Evolutionary conservation across 2,113 vertebrate genomes (phyloP), one percentile per base, ranked within the genome.

Genomic region (Cisticola juncidis): DNA sequence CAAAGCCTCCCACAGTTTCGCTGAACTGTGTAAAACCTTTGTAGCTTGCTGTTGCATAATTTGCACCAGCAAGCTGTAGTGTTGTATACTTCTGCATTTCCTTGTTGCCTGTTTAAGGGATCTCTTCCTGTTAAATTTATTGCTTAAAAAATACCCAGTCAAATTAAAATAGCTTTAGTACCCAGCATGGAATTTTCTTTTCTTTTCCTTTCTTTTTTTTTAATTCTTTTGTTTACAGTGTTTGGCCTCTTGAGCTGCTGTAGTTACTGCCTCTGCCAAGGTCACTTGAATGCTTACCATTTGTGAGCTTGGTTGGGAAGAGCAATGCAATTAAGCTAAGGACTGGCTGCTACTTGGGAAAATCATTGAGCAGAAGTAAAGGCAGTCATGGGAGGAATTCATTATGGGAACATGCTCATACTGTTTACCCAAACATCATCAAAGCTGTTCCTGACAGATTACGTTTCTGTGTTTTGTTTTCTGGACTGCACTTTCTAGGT

Each of bases 21-120:
- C 90, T 94, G 88, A 92, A 83, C 81, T 62, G 38, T 85, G 47
- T 90, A 71, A 95, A 92, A 73, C 71, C 94, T 94, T 90, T 85
- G 74, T 80, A 71, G 35, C 47, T 92, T 47, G 31, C 58, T 74
- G 4, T 85, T 95, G 88, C 72, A 24, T 91, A 92, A 93, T 94
- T 84, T 92, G 69, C 72, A 81, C 56, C 56, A 58, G 44, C 54
- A 61, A 80, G 62, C 88, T 74, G 3, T 69, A 36, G 60, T 74
- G 62, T 80, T 95, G 25, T 0, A 3, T 57, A 68, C 58, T 95
- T 93, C 81, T 96, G 62, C 38, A 17, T 93, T 95, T 96, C 51
- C 51, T 86, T 18, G 14, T 69, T 91, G 50, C 58, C 50, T 0
- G 0, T 86, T 86, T 64, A 77, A 78, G 83, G 20, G 26, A 28